Evolutionary conservation across 2,888 invertebrate species (phyloP), one percentile per base, ranked within the genome.

Genomic region (Mamestra brassicae): DNA sequence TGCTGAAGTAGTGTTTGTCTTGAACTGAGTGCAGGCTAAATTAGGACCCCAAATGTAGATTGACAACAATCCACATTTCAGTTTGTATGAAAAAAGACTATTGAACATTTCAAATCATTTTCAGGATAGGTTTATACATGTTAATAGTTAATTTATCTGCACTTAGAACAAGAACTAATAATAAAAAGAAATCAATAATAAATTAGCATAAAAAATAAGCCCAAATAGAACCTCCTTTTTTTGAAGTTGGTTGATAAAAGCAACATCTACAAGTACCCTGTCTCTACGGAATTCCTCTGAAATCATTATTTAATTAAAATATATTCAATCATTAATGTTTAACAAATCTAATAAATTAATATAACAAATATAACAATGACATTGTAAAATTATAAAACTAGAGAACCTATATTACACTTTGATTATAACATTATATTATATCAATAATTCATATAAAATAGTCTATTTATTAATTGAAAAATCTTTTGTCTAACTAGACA

Each of bases 201-300:
- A 61, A 42, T 26, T 45, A 76, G 26, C 34, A 17, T 17, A 52
- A 67, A 11, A 64, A 83, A 76, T 57, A 81, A 79, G 60, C 54
- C 71, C 71, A 60, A 69, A 47, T 13, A 47, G 13, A 47, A 13
- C 47, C 47, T 10, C 47, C 47, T 47, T 13, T 47, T 15, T 45
- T 47, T 13, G 4, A 13, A 47, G 47, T 47, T 13, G 47, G 47
- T 47, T 47, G 80, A 81, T 71, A 78, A 86, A 88, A 89, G 81
- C 83, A 88, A 84, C 84, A 82, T 83, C 78, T 87, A 86, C 89
- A 90, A 87, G 87, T 94, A 95, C 95, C 95, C 94, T 95, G 94
- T 94, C 84, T 89, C 93, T 94, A 94, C 90, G 89, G 90, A 90
- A 90, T 89, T 89, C 86, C 89, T 81, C 86, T 76, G 80, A 90